Conservation (phyloP, 2,888 invertebrate genomes). For the Trachelus stipa region DNA sequence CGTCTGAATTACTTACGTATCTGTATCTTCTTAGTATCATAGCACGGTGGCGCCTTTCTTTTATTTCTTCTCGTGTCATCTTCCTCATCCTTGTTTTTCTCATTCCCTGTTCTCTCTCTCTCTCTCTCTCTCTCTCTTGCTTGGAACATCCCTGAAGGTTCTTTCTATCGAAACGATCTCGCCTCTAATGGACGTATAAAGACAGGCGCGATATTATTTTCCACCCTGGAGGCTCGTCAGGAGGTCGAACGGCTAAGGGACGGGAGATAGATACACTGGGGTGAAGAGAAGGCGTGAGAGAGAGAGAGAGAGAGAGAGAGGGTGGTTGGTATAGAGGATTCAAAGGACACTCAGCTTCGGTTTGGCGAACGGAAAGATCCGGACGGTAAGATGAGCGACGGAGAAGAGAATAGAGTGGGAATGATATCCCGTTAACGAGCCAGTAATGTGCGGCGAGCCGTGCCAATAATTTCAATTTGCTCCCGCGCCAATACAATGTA, state of each 20-base stretch:
- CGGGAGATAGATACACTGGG: constrained; percentile 2
- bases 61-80: background rate
- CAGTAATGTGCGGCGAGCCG: constrained; percentile 46
- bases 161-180: constrained; percentile 42
- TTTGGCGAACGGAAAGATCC: constrained; percentile 6
- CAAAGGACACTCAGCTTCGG: constrained; percentile 15
- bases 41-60: background rate
- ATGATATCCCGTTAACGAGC: constrained; percentile 50
- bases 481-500: background rate
- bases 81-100: background rate
- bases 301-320: background rate
- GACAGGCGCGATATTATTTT: constrained; percentile 3
- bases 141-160: background rate
- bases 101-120: background rate
- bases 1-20: background rate
- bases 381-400: background rate
- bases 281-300: constrained; percentile 3
- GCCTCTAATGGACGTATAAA: constrained; percentile 24
- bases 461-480: constrained; percentile 53
- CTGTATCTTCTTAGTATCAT: background rate
- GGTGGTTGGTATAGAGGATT: constrained; percentile 5
- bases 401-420: constrained; percentile 13
- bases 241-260: background rate
- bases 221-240: background rate
- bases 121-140: background rate